Evolutionary conservation across 1,140 invertebrate genomes (phyloP), one percentile per base, ranked within the genome.

Genomic region (Lucilia sericata): DNA sequence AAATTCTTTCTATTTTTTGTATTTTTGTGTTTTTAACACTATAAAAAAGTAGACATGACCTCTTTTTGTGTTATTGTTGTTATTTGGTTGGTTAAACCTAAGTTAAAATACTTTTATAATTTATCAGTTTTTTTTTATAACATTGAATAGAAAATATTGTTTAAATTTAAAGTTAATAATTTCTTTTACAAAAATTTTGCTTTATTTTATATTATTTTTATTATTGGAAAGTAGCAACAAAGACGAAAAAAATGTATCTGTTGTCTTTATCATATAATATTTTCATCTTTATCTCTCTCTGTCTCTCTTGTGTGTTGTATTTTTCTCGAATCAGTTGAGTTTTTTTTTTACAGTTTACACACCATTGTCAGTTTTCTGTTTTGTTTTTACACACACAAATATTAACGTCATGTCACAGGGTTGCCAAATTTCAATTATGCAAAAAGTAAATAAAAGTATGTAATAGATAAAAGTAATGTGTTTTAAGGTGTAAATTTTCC

Each of bases 11-110:
- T 30, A 21, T 55, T 51, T 81, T 14, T 19, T 82, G 42, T 42
- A 30, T 30, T 30, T 30, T 30, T 42, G 42, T 82, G 51, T 14
- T 2, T 82, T 70, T 82, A n/a, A 19, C 36, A 30, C 55, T 70
- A 12, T 13, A 30, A 65, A 82, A 65, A 65, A n/a, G 55, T 49
- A 82, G 81, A 60, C 81, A 17, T 82, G 81, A 82, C 51, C 81
- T 60, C 81, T 60, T 60, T 65, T 65, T 70, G 19, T 70, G 81
- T 42, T 70, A 21, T 70, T 70, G 12, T 82, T 30, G 25, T 30
- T 30, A 30, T 30, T 30, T 70, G 65, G n/a, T 70, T 70, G 19
- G n/a, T 70, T 30, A 42, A 42, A 42, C 42, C 42, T 8, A 42
- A 42, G 65, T 19, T 21, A 25, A 70, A 70, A 70, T 9, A 70